A percentile compares a stretch with the other conserved stretches of the same genome.
Evolutionary conservation across 2,113 vertebrate species (phyloP).

Genomic region (Cynocephalus volans): DNA sequence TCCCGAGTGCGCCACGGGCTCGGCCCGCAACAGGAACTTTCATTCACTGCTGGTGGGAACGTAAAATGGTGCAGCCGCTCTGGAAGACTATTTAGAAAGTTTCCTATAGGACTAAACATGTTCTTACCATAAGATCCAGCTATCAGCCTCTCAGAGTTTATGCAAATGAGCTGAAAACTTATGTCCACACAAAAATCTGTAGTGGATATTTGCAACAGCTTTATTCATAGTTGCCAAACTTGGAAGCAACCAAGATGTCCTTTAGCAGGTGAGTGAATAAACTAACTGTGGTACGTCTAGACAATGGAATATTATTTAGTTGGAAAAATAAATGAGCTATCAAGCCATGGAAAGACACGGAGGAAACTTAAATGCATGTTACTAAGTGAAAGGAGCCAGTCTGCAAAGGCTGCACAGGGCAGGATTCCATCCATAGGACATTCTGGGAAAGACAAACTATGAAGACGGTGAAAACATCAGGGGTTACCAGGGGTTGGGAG

Average conservation of each 20-base stretch:
- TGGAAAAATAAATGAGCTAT: background rate
- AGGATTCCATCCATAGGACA: background rate
- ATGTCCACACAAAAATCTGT: background rate
- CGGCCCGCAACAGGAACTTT: background rate
- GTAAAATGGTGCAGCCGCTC: background rate
- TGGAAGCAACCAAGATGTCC: background rate
- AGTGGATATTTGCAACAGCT: background rate
- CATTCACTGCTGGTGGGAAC: background rate
- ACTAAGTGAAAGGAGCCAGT: background rate
- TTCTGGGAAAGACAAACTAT: background rate
- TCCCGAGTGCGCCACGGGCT: too few relatives aligned
- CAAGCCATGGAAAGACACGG: background rate
- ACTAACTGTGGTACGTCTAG: background rate
- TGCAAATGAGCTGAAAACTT: background rate
- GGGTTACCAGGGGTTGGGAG: rapidly evolving
- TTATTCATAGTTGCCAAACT: background rate
- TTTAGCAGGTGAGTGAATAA: background rate
- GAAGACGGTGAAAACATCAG: background rate
- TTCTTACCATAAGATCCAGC: background rate
- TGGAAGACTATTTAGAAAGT: background rate
- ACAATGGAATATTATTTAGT: too few relatives aligned
- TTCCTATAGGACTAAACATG: background rate
- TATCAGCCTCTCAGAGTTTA: background rate
- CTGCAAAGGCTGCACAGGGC: background rate
- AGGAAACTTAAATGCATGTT: background rate